Percentiles rank a stretch among this genome's conserved stretches.
Evolutionary conservation across 30 jellyfish, hydroid and myxozoan species (phyloP).

Genomic region (Pelagia noctiluca): DNA sequence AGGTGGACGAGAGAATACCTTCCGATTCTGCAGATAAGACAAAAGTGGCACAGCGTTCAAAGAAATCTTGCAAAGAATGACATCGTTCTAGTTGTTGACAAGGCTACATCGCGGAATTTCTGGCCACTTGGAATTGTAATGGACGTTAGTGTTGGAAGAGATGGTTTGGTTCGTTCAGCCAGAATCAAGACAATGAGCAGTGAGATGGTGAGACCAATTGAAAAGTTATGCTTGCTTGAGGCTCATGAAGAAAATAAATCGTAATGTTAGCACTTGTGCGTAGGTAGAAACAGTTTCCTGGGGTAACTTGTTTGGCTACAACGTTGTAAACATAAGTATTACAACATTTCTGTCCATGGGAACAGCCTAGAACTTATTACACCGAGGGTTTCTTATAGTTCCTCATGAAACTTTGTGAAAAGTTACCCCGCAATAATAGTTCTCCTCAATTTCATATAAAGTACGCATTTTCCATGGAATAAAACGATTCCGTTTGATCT

Average conservation of each 20-base stretch:
- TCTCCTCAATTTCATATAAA: no score
- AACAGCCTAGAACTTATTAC: no score
- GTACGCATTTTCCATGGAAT: no score
- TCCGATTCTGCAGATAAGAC: constrained; percentile 51
- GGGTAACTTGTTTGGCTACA: neutral
- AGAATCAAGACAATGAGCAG: constrained; percentile 9
- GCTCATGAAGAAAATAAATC: neutral
- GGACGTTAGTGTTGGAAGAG: constrained; percentile 19
- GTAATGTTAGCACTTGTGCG: no score
- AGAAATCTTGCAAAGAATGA: constrained; percentile 45
- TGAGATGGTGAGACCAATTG: constrained; percentile 39
- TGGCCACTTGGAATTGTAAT: constrained; percentile 51
- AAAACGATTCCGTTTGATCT: no score
- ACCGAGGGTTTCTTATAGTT: no score
- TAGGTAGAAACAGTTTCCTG: neutral
- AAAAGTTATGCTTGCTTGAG: constrained; percentile 36
- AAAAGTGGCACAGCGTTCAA: constrained; percentile 38
- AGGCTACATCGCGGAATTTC: constrained; percentile 29
- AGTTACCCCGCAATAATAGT: no score
- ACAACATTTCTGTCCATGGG: no score
- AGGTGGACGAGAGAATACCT: constrained; percentile 64
- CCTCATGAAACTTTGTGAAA: no score
- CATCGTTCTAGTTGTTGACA: constrained; percentile 55
- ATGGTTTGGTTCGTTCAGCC: constrained; percentile 54
- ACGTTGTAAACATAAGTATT: no score